phyloP scores from a whole-genome alignment of 2,113 vertebrate species.

The Hypocryptadius cinnamomeus region DNA sequence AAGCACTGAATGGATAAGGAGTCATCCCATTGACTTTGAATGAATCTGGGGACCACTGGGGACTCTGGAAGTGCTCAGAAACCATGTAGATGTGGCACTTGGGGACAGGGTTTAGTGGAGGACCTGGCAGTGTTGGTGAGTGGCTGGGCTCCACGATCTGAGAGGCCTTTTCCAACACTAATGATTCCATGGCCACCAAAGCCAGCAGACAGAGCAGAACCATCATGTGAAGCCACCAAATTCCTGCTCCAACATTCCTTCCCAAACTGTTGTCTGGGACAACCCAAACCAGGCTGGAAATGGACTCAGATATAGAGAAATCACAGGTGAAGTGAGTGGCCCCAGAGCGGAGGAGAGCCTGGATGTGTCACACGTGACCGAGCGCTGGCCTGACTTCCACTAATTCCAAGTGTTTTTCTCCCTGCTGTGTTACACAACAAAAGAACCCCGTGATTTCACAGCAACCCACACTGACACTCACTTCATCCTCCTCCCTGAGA shows the following conservation, averaged over 20 bases:
- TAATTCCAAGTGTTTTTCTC: background rate
- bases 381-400: background rate
- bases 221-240: background rate
- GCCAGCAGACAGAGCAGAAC: background rate
- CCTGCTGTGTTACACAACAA: background rate
- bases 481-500: background rate
- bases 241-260: background rate
- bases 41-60: background rate
- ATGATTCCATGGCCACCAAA: background rate
- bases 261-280: background rate
- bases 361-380: background rate
- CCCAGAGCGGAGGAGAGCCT: background rate
- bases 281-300: background rate
- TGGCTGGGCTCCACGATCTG: background rate
- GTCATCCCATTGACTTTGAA: background rate
- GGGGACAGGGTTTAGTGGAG: background rate
- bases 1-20: background rate
- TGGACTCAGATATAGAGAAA: background rate
- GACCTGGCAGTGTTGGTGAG: background rate
- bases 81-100: background rate
- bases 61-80: background rate
- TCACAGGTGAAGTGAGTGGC: background rate
- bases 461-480: background rate
- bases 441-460: background rate
- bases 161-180: background rate